A percentile compares a stretch with the other conserved stretches of the same genome.
Evolutionary conservation across 1,140 invertebrate genomes (phyloP).

Genomic region (Bombus confusus): DNA sequence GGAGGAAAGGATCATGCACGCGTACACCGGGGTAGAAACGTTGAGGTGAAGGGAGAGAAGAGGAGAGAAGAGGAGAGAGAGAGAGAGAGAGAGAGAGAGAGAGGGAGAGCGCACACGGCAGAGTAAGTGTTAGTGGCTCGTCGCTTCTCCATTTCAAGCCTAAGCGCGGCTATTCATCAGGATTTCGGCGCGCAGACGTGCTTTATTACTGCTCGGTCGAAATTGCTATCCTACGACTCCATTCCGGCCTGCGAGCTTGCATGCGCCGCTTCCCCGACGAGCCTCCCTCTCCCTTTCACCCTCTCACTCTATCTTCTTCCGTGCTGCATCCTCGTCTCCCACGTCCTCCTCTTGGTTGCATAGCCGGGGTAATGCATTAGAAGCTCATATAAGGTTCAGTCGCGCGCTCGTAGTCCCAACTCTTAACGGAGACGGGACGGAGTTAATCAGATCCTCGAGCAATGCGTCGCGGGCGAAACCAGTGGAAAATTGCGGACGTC

Average conservation of each 20-base stretch:
- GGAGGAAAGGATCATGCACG: constrained; percentile 62
- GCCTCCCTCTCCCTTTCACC: constrained; percentile 17
- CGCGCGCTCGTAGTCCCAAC: constrained; percentile 74
- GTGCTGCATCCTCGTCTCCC: constrained; percentile 12
- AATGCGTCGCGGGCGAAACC: not conserved
- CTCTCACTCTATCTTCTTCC: constrained; percentile 27
- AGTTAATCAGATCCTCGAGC: constrained; percentile 25
- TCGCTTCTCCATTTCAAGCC: constrained; percentile 83
- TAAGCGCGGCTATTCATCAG: constrained; percentile 83
- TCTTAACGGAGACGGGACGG: constrained; percentile 68
- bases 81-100: constrained; percentile 49
- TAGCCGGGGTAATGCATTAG: constrained; percentile 74
- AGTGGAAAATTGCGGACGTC: not conserved
- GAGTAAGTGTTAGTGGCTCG: constrained; percentile 79
- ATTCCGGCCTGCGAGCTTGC: constrained; percentile 77
- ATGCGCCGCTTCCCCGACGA: constrained; percentile 65
- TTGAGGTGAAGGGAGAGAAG: constrained; percentile 45
- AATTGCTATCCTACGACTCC: constrained; percentile 84
- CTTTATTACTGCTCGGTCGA: constrained; percentile 82
- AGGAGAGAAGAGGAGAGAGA: constrained; percentile 50
- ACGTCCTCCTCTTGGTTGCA: not conserved
- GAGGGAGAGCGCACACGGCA: constrained; percentile 21
- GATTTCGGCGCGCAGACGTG: constrained; percentile 83
- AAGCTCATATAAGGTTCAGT: constrained; percentile 72
- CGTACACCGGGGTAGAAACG: constrained; percentile 15